These are phyloP conservation scores for Alca torda DNA, from an alignment of 2,797 vertebrate species.

Conservation along the genomic window DNA sequence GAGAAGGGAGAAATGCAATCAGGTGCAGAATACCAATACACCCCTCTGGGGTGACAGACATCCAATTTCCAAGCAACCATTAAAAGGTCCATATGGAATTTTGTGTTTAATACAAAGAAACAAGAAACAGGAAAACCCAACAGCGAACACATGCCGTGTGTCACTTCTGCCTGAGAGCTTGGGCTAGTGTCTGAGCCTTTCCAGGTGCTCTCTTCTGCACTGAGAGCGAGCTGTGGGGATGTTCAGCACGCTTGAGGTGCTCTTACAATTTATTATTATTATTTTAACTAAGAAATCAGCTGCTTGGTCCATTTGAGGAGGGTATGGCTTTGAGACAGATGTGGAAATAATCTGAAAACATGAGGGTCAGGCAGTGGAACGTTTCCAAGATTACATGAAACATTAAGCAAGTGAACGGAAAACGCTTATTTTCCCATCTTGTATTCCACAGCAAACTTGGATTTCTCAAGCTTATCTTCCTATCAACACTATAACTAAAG, in stretches of 20 bases:
- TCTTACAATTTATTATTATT: background rate
- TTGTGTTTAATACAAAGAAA: conserved; percentile 66
- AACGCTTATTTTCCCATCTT: conserved; percentile 49
- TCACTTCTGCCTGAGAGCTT: background rate
- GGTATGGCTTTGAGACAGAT: background rate
- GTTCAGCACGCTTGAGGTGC: background rate
- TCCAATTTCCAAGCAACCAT: conserved; percentile 69
- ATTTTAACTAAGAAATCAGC: conserved; percentile 12
- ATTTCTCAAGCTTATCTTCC: conserved; percentile 56
- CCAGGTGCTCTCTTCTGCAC: background rate
- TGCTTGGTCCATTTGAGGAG: conserved; percentile 32
- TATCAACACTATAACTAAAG: conserved; percentile 16
- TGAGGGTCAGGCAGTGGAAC: conserved; percentile 20
- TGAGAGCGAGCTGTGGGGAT: background rate
- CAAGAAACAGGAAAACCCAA: conserved; percentile 40
- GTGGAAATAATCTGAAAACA: conserved; percentile 53
- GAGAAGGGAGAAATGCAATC: conserved; percentile 68
- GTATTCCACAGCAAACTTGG: conserved; percentile 8
- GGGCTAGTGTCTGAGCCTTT: conserved; percentile 10
- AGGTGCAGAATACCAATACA: conserved; percentile 65
- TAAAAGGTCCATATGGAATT: conserved; percentile 63
- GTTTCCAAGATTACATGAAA: conserved; percentile 41
- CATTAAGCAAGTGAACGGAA: conserved; percentile 46
- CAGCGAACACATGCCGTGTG: background rate
- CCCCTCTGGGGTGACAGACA: conserved; percentile 19